phyloP scores from a whole-genome alignment of 2,797 vertebrate species.

The Malurus leucopterus region DNA sequence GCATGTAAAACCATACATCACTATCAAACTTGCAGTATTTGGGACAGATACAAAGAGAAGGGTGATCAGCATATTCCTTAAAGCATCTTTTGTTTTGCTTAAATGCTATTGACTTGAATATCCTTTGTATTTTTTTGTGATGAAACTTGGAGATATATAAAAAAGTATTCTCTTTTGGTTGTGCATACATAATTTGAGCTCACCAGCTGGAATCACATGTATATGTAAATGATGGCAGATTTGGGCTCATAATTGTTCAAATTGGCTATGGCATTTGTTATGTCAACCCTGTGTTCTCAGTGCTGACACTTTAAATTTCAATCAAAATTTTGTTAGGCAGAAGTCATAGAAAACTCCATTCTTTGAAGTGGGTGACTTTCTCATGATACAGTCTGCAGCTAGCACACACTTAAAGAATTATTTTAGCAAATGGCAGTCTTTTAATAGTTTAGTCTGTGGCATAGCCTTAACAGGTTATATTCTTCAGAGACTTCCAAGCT shows the following conservation, averaged over 20 bases:
- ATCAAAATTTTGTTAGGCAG: slow-evolving; percentile 42
- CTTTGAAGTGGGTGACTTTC: neutral
- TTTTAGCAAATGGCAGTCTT: neutral
- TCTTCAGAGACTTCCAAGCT: neutral
- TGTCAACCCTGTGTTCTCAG: slow-evolving; percentile 53
- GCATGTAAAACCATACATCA: neutral
- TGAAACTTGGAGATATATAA: slow-evolving; percentile 8
- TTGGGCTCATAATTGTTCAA: slow-evolving; percentile 48
- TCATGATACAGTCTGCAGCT: neutral
- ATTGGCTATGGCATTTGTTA: slow-evolving; percentile 54
- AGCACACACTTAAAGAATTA: neutral
- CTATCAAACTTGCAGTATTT: neutral
- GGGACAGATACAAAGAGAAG: neutral
- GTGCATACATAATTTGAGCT: slow-evolving; percentile 41
- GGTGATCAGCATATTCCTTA: neutral
- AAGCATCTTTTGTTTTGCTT: neutral
- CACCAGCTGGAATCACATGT: slow-evolving; percentile 52
- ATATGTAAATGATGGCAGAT: slow-evolving; percentile 44
- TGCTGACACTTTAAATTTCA: slow-evolving; percentile 55
- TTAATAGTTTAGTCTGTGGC: neutral
- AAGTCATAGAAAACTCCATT: slow-evolving; percentile 22
- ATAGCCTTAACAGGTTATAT: neutral
- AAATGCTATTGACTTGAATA: slow-evolving; percentile 13
- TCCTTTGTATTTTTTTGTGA: slow-evolving; percentile 23
- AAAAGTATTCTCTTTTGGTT: slow-evolving; percentile 36